These are phyloP conservation scores for Ecliptopera silaceata DNA, from an alignment of 2,888 invertebrate species.

Conservation along the genomic window DNA sequence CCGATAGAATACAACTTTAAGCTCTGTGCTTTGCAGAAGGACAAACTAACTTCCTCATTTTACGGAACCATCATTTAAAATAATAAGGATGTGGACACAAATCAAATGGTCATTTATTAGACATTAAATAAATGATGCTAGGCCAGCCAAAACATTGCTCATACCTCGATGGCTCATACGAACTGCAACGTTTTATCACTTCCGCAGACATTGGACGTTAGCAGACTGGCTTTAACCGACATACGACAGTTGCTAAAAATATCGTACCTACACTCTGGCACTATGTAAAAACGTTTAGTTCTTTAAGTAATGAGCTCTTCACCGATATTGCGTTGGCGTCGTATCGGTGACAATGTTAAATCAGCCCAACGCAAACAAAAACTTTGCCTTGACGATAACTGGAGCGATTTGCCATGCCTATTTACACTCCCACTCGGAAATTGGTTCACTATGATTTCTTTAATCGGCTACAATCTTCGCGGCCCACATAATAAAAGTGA, in stretches of 20 bases:
- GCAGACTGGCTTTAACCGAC: too few relatives aligned
- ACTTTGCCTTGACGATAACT: conserved; percentile 49
- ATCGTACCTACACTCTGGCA: too few relatives aligned
- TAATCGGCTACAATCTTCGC: conserved; percentile 48
- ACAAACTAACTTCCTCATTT: conserved; percentile 24
- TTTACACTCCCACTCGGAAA: conserved; percentile 52
- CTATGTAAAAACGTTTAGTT: too few relatives aligned
- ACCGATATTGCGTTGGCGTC: too few relatives aligned
- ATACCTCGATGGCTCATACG: too few relatives aligned
- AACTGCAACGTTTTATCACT: conserved; percentile 52
- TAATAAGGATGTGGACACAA: conserved; percentile 32
- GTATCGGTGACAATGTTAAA: too few relatives aligned
- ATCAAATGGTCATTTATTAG: conserved; percentile 40
- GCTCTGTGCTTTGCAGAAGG: conserved; percentile 3
- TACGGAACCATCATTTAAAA: conserved; percentile 31
- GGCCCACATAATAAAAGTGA: conserved; percentile 58
- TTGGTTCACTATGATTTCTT: conserved; percentile 48
- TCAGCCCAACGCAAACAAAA: conserved; percentile 37
- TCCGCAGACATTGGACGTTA: conserved; percentile 50
- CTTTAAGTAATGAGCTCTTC: too few relatives aligned
- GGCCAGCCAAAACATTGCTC: conserved; percentile 50
- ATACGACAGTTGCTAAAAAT: too few relatives aligned
- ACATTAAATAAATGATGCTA: conserved; percentile 45
- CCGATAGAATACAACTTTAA: not conserved
- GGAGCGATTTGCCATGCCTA: conserved; percentile 42